phyloP scores from a whole-genome alignment of 2,113 vertebrate genomes.

The Sarotherodon lohbergeri region DNA sequence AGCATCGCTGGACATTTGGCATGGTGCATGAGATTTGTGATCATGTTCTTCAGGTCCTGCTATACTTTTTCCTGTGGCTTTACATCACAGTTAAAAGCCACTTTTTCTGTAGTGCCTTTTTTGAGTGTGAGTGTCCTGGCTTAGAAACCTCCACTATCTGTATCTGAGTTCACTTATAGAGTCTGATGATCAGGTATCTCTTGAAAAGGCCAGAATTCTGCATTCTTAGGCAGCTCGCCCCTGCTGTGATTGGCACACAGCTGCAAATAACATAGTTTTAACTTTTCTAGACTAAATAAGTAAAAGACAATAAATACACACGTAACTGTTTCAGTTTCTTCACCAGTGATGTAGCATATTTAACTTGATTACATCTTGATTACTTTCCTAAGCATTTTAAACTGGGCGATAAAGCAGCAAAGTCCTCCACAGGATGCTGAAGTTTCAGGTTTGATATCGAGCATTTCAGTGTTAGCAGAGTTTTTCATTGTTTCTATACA shows the following conservation, averaged over 20 bases:
- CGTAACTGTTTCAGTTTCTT: not conserved
- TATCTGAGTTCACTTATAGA: not conserved
- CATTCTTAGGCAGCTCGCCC: not conserved
- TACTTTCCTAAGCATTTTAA: not conserved
- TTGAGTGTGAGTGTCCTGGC: not conserved
- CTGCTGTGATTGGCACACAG: not conserved
- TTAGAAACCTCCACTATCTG: not conserved
- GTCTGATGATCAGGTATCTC: not conserved
- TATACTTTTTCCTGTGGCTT: not conserved
- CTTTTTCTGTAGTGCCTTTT: not conserved
- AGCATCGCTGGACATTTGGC: not conserved
- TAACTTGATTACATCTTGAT: not conserved
- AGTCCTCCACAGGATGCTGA: not conserved
- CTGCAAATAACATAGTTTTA: not conserved
- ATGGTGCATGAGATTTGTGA: constrained; percentile 8
- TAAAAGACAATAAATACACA: not conserved
- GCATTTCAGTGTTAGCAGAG: not conserved
- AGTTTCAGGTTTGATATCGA: not conserved
- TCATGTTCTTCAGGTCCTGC: not conserved
- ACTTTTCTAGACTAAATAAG: not conserved
- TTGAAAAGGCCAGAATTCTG: not conserved
- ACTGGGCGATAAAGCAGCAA: not conserved
- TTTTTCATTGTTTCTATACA: not conserved
- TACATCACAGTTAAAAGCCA: not conserved
- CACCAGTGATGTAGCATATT: not conserved